Base-by-base conservation (phyloP, 1,140 invertebrate species). In the Drosophila setifemur region DNA sequence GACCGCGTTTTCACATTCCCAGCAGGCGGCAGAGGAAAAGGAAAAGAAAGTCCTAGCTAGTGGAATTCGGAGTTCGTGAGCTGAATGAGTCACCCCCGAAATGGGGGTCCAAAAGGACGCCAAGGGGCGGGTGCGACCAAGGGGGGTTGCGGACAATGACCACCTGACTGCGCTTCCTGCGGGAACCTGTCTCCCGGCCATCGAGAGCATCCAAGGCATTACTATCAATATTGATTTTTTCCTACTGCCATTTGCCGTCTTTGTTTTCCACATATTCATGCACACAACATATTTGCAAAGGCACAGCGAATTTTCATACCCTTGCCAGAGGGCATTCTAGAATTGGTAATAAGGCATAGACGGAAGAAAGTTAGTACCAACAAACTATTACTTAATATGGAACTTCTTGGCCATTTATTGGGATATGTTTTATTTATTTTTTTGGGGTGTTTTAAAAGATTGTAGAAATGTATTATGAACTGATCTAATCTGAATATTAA, bases 191-290 rank as follows among this genome's bases (percentile, higher is more conserved):
- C 35, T 45, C 37, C 25, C n/a, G n/a, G 19, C 16, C 14, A 9
- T 25, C 33, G 26, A 42, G 14, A 61, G 43, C 60, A 64, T 64
- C 57, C 42, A 23, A 64, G 43, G 50, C 60, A 53, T 63, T 71
- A 75, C 58, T 83, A 83, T 72, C 71, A 66, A 42, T 83, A 86
- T 83, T 83, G 79, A 83, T 86, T 83, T 83, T 81, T 83, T 76
- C 48, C 43, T 25, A 14, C 31, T 43, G 40, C 52, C 31, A 11
- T 21, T 42, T 54, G 14, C 4, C 29, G 50, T 64, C 72, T 82
- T 74, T 54, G 55, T 74, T 79, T 86, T 58, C 44, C 76, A 54
- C 75, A 78, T 54, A 70, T 74, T 74, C 72, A 78, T 73, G 67
- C 75, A 48, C 55, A 78, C 40, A n/a, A 37, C 68, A 52, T 60